Conservation (phyloP, 2,113 vertebrate genomes). For the Leuciscus idus region DNA sequence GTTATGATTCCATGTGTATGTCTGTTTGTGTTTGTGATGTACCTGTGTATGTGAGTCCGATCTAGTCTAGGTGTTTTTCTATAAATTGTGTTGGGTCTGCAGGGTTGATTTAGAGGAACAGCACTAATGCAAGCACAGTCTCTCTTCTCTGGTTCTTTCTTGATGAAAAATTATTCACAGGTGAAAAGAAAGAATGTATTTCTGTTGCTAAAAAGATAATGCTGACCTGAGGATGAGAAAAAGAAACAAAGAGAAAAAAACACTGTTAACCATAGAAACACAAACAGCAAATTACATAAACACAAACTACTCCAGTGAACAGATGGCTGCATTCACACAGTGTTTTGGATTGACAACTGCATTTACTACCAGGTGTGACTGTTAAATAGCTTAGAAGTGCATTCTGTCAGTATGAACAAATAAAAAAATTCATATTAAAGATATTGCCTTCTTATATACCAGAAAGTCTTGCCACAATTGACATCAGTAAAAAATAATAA, state of each 20-base stretch:
- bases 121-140: slow-evolving; percentile 64
- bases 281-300: background rate
- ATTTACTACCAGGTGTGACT: background rate
- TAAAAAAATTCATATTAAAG: background rate
- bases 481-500: background rate
- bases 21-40: background rate
- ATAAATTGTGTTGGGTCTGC: slow-evolving; percentile 35
- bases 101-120: slow-evolving; percentile 54
- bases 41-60: slow-evolving; percentile 34
- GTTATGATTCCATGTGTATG: slow-evolving; percentile 43
- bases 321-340: background rate
- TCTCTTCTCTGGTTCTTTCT: slow-evolving; percentile 67
- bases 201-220: slow-evolving; percentile 69
- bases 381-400: background rate
- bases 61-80: slow-evolving; percentile 38
- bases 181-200: slow-evolving; percentile 71
- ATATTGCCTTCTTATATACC: background rate
- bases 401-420: background rate
- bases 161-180: slow-evolving; percentile 80
- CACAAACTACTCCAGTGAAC: slow-evolving; percentile 1
- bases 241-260: slow-evolving; percentile 16
- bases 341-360: background rate
- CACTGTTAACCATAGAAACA: background rate
- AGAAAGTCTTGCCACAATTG: background rate
- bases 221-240: slow-evolving; percentile 67